Base-by-base conservation (phyloP, 2,797 vertebrate genomes). In the Nannoperca obscura region DNA sequence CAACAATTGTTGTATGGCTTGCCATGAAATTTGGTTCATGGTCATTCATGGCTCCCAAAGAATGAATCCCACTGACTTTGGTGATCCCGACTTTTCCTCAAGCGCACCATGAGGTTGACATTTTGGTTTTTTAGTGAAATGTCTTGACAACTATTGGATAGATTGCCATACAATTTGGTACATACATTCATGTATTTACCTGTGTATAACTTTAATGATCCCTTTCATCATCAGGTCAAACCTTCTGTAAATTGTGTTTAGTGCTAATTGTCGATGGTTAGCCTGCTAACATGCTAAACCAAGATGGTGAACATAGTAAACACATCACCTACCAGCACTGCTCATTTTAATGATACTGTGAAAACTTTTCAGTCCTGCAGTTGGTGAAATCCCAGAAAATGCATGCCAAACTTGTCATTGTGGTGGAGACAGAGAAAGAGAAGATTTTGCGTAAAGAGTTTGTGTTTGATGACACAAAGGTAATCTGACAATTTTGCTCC, bases 361-460 rank as follows among this genome's bases (percentile, higher is more conserved):
- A 10, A 60, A 88, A 34, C 89, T 68, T 62, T 71, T 83, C 83
- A 99, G 98, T 99, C 84, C 88, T 98, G 72, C 97, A 99, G 96
- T 92, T 99, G 88, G 97, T 99, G 88, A 99, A 99, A 88, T 97
- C 97, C 24, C 97, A 99, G 94, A 99, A 97, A 83, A 93, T 98
- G 78, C 97, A 95, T 2, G 95, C 96, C 83, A 99, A 98, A 86
- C 85, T 99, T 68, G 94, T 95, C 71, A 96, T 99, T 34, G 84
- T 96, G 71, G 87, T 97, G 82, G 98, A 99, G 88, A 97, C 97
- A 0, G 98, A 99, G 88, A 98, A 97, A 88, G 98, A 99, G 91
- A 99, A 98, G 92, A 96, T 95, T 0, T 83, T 95, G 69, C 88
- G 96, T 19, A 99, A 98, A 85, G 98, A 99, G 72, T 98, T 97